A percentile compares a stretch with the other conserved stretches of the same genome.
Evolutionary conservation across 2,113 vertebrate species (phyloP).

Genomic region (Neotragus pygmaeus): DNA sequence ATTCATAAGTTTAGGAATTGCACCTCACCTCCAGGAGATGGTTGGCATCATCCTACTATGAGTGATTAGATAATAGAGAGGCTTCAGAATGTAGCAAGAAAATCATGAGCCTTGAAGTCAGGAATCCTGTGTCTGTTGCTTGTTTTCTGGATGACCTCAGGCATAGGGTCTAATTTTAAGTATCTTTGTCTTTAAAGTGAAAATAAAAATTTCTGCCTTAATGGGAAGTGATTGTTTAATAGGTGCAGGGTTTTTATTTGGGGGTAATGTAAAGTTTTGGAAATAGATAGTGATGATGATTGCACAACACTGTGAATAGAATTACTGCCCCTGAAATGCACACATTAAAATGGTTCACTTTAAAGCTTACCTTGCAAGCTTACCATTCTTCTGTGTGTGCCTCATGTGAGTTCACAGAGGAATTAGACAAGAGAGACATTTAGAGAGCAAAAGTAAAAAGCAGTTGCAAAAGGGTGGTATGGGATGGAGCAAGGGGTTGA

Average conservation of each 20-base stretch:
- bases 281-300: neutral
- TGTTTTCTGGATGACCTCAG: neutral
- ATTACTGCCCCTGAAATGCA: neutral
- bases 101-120: neutral
- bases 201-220: neutral
- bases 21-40: too few relatives aligned
- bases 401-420: neutral
- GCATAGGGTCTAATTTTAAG: neutral
- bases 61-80: neutral
- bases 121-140: neutral
- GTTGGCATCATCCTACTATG: neutral
- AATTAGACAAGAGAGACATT: neutral
- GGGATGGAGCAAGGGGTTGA: neutral
- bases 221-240: neutral
- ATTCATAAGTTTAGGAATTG: neutral
- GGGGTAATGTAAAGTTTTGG: neutral
- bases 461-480: neutral
- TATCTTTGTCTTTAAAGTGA: neutral
- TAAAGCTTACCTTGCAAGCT: neutral
- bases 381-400: neutral
- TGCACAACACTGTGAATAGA: neutral
- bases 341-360: neutral
- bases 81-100: neutral
- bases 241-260: neutral
- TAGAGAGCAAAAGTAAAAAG: neutral